These are phyloP conservation scores for Xiphophorus maculatus DNA, from an alignment of 2,113 vertebrate genomes.

Conservation along the genomic window DNA sequence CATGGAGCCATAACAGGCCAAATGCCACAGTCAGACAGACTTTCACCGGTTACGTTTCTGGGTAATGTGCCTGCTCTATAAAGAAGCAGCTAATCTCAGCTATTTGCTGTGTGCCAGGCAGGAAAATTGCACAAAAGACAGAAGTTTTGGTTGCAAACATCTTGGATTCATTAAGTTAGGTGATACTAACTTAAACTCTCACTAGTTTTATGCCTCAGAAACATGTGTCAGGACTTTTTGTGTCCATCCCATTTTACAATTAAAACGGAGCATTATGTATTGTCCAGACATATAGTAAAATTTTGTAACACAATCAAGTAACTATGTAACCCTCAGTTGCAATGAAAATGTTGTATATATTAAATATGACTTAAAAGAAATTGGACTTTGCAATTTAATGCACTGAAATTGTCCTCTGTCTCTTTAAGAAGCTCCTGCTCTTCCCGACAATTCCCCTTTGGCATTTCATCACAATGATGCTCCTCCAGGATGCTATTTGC, in stretches of 20 bases:
- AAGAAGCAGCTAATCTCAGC: neutral
- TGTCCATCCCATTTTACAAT: neutral
- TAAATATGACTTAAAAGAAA: no score
- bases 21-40: conserved; percentile 18
- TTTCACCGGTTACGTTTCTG: conserved; percentile 16
- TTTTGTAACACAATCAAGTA: no score
- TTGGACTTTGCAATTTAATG: no score
- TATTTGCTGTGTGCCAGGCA: neutral
- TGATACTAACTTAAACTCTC: neutral
- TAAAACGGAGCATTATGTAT: neutral
- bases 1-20: neutral
- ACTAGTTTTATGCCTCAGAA: neutral
- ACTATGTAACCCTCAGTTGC: no score
- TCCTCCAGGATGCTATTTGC: no score
- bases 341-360: no score
- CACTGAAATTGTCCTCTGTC: no score
- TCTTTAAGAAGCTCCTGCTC: no score
- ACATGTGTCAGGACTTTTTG: neutral
- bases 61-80: neutral
- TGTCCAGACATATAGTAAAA: no score
- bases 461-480: no score
- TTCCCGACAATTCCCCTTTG: no score
- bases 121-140: neutral
- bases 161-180: neutral
- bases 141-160: neutral